Base-by-base conservation (phyloP, 2,797 vertebrate species). In the Clarias laeviceps region DNA sequence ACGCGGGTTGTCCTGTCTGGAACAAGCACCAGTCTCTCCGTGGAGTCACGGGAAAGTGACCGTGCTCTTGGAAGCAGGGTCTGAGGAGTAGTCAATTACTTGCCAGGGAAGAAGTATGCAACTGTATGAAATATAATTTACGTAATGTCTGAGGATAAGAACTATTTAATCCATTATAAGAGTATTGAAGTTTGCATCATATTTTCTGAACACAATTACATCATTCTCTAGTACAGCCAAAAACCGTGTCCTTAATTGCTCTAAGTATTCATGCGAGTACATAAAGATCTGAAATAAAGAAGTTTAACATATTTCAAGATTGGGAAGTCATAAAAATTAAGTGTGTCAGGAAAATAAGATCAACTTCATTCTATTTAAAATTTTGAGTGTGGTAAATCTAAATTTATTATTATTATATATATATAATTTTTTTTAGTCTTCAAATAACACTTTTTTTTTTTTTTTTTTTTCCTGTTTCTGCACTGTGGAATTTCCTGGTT, bases 1-100 rank as follows among this genome's bases (percentile, higher is more conserved):
- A 93, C 94, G 85, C 94, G 91, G 92, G 93, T 94, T 91, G 84
- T 84, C 76, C 80, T 91, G 93, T 94, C 92, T 94, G 91, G 85
- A 80, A 83, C 85, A 62, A 77, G 90, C 80, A 87, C 78, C 40
- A 65, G 56, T 62, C 37, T 66, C 83, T 82, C 59, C 82, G 56
- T 50, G 45, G 82, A 79, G 72, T 81, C 59, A 83, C 79, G 73
- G 87, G 74, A 82, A 84, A 73, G 64, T 82, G 79, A 64, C 62
- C 57, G 24, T 79, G 56, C 61, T 66, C 54, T 37, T 32, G 22
- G 50, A 65, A 20, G 29, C 54, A 59, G n/a, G 64, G 29, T 32
- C 54, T 12, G 54, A 40, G 34, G 22, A 4, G 37, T n/a, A 18
- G 56, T 77, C 34, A 15, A 17, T 79, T 40, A 79, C 22, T 5